Base-by-base conservation (phyloP, 2,797 vertebrate genomes). In the Nasua narica region DNA sequence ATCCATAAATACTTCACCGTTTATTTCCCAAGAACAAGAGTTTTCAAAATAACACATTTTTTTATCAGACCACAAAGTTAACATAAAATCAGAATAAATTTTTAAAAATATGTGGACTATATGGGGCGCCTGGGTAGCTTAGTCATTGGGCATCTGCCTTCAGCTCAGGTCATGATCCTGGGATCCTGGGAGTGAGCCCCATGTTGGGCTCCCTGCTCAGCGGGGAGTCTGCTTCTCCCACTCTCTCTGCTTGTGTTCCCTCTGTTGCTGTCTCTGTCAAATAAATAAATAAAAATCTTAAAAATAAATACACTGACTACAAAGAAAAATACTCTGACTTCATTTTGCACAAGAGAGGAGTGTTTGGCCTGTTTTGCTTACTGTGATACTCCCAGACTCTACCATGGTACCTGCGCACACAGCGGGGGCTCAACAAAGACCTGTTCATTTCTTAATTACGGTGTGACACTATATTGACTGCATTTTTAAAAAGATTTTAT, bases 51-150 rank as follows among this genome's bases (percentile, higher is more conserved):
- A 95, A 87, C 27, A 70, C 14, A 77, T 52, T 83, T 87, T 87
- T 52, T 35, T 1, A 91, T 46, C 65, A 87, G 92, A 94, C 77
- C 29, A 77, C 37, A 87, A 94, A 50, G 40, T 77, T 93, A 93
- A 82, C 84, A 92, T 50, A 62, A 96, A 93, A n/a, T 25, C 2
- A 93, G 40, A 92, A 81, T 54, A 87, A 43, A 89, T 46, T n/a
- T 1, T 10, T 46, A 35, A 60, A 87, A 69, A 54, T 54, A 91
- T 13, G 23, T n/a, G 50, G 79, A 87, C 50, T 58, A 67, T 70
- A 48, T 7, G 43, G 43, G 43, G 43, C 43, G 43, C 43, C 43
- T 43, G 43, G 43, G 43, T 43, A 7, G 43, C 43, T 43, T 43
- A 43, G 43, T 8, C 43, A 7, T 43, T 43, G 43, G 43, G 43